A percentile compares a stretch with the other conserved stretches of the same genome.
Conservation (phyloP, 2,113 vertebrate genomes). For the Arothron firmamentum region DNA sequence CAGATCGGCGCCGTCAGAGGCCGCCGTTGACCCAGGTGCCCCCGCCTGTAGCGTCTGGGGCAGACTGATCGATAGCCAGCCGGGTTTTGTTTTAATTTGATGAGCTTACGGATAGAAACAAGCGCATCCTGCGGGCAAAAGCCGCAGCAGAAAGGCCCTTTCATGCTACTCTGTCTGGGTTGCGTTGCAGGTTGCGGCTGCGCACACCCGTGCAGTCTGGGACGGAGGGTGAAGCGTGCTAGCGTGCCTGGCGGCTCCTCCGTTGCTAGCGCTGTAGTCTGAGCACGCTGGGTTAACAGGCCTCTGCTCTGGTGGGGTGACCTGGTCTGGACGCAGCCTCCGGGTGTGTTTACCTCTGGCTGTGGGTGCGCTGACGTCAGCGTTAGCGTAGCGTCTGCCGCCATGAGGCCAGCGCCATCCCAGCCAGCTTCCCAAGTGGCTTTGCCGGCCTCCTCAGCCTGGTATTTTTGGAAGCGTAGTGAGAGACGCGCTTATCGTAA, state of each 20-base stretch:
- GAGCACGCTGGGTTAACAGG: too few relatives aligned
- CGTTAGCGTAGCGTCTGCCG: slow-evolving; percentile 36
- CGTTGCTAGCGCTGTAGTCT: too few relatives aligned
- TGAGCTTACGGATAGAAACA: slow-evolving; percentile 7
- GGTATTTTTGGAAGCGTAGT: slow-evolving; percentile 57
- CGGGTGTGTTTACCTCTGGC: slow-evolving; percentile 1
- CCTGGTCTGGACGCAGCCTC: too few relatives aligned
- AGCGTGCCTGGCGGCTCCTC: too few relatives aligned
- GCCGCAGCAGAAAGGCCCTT: slow-evolving; percentile 1
- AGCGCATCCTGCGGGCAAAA: slow-evolving; percentile 13
- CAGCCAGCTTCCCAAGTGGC: slow-evolving; percentile 58
- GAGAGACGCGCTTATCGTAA: slow-evolving; percentile 63
- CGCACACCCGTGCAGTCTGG: too few relatives aligned
- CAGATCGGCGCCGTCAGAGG: too few relatives aligned
- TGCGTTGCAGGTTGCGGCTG: not conserved
- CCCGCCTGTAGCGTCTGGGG: not conserved
- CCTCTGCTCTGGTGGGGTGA: too few relatives aligned
- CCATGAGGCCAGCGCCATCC: slow-evolving; percentile 49
- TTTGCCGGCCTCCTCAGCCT: slow-evolving; percentile 46
- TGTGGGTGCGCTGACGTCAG: not conserved
- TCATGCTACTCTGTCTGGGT: slow-evolving; percentile 9
- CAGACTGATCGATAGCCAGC: not conserved
- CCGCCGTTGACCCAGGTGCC: too few relatives aligned
- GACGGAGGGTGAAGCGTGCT: too few relatives aligned
- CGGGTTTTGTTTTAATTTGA: slow-evolving; percentile 33